Evolutionary conservation across 2,797 vertebrate genomes (phyloP).

Genomic region (Crocidura indochinensis): DNA sequence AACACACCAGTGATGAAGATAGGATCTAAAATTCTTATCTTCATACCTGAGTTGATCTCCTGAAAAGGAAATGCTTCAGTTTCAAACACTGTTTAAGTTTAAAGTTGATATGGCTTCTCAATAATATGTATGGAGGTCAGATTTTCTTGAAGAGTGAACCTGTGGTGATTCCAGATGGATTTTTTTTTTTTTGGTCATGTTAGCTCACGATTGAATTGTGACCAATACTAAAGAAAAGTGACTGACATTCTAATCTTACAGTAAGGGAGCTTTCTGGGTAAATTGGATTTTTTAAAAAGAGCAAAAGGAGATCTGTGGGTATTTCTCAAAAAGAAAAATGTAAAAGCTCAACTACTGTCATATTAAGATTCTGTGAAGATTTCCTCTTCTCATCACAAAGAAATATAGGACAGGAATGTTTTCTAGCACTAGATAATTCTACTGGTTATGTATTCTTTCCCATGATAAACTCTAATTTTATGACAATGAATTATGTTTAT

Average conservation of each 20-base stretch:
- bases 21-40: constrained; percentile 15
- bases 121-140: constrained; percentile 21
- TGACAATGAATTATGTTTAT: not conserved
- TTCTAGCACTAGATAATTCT: not conserved
- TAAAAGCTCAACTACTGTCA: not conserved
- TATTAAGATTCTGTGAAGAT: not conserved
- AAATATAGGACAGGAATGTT: not conserved
- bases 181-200: not conserved
- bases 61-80: constrained; percentile 4
- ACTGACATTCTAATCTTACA: not conserved
- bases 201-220: not conserved
- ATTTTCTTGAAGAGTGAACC: constrained; percentile 12
- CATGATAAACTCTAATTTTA: not conserved
- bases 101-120: constrained; percentile 51
- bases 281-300: not conserved
- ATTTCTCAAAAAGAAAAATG: not conserved
- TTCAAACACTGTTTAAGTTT: constrained; percentile 42
- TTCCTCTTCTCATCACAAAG: constrained; percentile 52
- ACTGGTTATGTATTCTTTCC: constrained; percentile 28
- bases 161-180: not conserved
- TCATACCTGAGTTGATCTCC: not conserved
- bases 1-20: not conserved
- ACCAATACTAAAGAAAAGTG: not conserved
- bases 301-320: constrained; percentile 42
- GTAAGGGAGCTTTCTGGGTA: not conserved